Base-by-base conservation (phyloP, 2,888 invertebrate genomes). In the Parnassius mnemosyne region DNA sequence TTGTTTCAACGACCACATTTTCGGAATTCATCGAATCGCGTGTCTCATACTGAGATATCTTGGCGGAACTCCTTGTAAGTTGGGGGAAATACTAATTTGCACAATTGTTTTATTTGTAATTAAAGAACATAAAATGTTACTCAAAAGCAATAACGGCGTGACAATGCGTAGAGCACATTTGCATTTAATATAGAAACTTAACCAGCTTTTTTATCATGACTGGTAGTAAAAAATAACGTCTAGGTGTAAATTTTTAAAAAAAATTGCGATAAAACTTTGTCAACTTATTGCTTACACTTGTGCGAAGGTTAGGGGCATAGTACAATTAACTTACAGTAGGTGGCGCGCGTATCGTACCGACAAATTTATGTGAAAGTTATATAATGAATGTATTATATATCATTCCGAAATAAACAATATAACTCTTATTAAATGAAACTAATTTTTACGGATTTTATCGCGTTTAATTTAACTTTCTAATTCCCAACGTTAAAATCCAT, bases 21-120 rank as follows among this genome's bases (percentile, higher is more conserved):
- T 49, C 49, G 13, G 49, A 49, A 49, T 49, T 49, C 49, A 49
- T 49, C 49, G n/a, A 49, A 49, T 49, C 49, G 49, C 49, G 49
- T n/a, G 5, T 13, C 49, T 13, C 13, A 16, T n/a, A 43, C 11
- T 11, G 13, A 16, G 46, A 12, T 12, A n/a, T 46, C 5, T n/a
- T 46, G 46, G 7, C 9, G 46, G 5, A n/a, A 46, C 9, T 49
- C 49, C 49, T 49, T 47, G n/a, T 11, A 49, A 13, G 49, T 49
- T 13, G 49, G 12, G 9, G 3, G 16, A 3, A 11, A n/a, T n/a
- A n/a, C n/a, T n/a, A 12, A n/a, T 11, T 46, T n/a, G 46, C 12
- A 5, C n/a, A 49, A 1, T 5, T 13, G 5, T 49, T n/a, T 43
- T 43, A 43, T 43, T 20, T 11, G 43, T 11, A 11, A 43, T 1